These are phyloP conservation scores for Sapayoa aenigma DNA, from an alignment of 2,113 vertebrate species.

Conservation along the genomic window DNA sequence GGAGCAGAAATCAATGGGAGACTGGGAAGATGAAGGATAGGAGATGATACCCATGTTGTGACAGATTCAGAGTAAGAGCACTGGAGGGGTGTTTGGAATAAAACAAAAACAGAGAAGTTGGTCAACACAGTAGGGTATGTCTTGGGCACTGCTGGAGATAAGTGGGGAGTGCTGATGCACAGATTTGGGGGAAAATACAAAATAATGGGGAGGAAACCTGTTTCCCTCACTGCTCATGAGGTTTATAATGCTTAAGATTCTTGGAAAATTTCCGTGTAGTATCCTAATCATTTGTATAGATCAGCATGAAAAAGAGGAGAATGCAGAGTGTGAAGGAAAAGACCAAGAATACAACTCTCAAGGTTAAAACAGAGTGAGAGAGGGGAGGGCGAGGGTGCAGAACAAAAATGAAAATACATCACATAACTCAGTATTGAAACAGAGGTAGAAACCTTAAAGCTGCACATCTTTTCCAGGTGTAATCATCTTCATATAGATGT, in stretches of 20 bases:
- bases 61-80: neutral
- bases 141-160: neutral
- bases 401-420: neutral
- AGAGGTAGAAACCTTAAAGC: neutral
- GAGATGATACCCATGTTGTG: neutral
- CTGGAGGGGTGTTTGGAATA: neutral
- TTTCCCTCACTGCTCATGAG: neutral
- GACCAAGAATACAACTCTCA: neutral
- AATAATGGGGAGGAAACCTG: neutral
- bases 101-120: neutral
- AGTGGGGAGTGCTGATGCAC: neutral
- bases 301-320: neutral
- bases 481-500: slow-evolving; percentile 31
- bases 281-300: neutral
- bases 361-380: neutral
- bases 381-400: neutral
- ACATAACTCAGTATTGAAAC: neutral
- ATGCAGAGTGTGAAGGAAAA: neutral
- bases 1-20: neutral
- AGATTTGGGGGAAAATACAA: neutral
- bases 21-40: neutral
- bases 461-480: neutral
- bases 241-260: neutral
- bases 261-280: neutral
- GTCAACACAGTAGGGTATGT: neutral